Conservation (phyloP, 2,797 vertebrate species). For the Philypnodon macrostomus region DNA sequence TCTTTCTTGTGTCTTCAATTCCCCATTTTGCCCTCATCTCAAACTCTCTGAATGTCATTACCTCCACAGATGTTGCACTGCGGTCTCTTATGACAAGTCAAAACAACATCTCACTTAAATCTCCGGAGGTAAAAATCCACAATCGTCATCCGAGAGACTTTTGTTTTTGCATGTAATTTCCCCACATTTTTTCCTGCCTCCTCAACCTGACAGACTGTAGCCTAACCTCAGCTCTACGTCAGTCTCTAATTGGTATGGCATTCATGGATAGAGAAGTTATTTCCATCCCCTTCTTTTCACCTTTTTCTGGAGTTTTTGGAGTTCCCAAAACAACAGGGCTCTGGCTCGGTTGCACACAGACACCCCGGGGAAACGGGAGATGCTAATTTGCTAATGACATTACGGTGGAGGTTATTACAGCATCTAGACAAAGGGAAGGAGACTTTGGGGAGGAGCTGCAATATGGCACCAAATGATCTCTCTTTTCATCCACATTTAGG, state of each 20-base stretch:
- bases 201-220: constrained; percentile 20
- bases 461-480: neutral
- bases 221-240: constrained; percentile 14
- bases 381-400: constrained; percentile 71
- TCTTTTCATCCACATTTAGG: too few relatives aligned
- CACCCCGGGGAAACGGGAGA: constrained; percentile 53
- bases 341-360: constrained; percentile 41
- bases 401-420: constrained; percentile 67
- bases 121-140: constrained; percentile 35
- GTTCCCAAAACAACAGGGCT: constrained; percentile 45
- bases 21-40: neutral
- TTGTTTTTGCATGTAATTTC: constrained; percentile 41
- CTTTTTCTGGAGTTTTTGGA: constrained; percentile 38
- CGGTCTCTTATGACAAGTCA: constrained; percentile 36
- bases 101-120: constrained; percentile 48
- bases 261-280: constrained; percentile 52
- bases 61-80: constrained; percentile 43
- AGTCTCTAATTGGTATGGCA: constrained; percentile 55
- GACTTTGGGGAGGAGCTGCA: constrained; percentile 45
- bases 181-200: constrained; percentile 4
- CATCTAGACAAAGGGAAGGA: constrained; percentile 45
- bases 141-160: constrained; percentile 39
- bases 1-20: too few relatives aligned
- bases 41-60: constrained; percentile 4
- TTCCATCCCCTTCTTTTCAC: constrained; percentile 51